Conservation (phyloP, 2,113 vertebrate genomes). For the Marcusenius ussheri region DNA sequence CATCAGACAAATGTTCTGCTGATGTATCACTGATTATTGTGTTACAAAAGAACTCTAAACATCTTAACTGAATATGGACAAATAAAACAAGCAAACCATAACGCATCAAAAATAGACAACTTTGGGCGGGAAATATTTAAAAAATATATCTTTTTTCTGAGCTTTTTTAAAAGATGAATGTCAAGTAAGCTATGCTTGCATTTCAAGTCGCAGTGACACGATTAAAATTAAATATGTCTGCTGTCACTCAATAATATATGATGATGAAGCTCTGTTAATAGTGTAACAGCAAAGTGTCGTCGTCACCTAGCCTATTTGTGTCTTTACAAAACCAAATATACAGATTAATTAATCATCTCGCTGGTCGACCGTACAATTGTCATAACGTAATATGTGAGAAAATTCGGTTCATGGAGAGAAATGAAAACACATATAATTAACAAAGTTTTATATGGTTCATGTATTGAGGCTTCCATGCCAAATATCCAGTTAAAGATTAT, state of each 20-base stretch:
- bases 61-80: background rate
- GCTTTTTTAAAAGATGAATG: background rate
- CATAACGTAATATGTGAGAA: background rate
- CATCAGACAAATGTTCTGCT: background rate
- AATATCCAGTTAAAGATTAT: background rate
- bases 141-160: background rate
- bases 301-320: background rate
- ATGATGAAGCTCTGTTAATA: background rate
- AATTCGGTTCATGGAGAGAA: background rate
- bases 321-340: background rate
- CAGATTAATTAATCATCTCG: background rate
- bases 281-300: background rate
- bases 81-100: background rate
- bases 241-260: background rate
- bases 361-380: background rate
- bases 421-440: background rate
- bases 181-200: background rate
- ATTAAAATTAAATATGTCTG: background rate
- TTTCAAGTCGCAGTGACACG: background rate
- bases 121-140: background rate
- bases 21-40: background rate
- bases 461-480: background rate
- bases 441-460: background rate
- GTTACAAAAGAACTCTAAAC: background rate
- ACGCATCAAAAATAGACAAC: background rate